These are phyloP conservation scores for Dendrolimus kikuchii DNA, from an alignment of 1,140 invertebrate genomes.

Conservation along the genomic window DNA sequence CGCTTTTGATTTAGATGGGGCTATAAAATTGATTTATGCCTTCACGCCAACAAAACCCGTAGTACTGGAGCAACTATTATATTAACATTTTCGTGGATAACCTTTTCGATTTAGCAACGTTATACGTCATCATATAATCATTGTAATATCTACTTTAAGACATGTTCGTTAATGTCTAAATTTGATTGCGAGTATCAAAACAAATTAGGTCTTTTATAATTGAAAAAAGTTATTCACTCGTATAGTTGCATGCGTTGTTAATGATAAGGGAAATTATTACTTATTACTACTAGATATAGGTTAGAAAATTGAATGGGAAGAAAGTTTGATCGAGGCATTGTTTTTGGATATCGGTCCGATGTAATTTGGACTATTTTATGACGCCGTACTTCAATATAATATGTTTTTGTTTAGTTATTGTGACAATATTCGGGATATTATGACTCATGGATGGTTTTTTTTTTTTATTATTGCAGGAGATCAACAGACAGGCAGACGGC, in stretches of 20 bases:
- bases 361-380: conserved; percentile 64
- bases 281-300: conserved; percentile 21
- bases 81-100: conserved; percentile 72
- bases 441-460: too few species aligned
- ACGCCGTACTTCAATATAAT: conserved; percentile 32
- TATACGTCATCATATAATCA: conserved; percentile 25
- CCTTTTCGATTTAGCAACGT: conserved; percentile 52
- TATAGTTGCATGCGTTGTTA: conserved; percentile 47
- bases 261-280: conserved; percentile 27
- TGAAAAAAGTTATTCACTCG: conserved; percentile 61
- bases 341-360: conserved; percentile 54
- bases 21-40: conserved; percentile 74
- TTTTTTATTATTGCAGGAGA: too few species aligned
- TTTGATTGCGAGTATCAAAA: conserved; percentile 5
- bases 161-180: conserved; percentile 10
- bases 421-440: conserved; percentile 5
- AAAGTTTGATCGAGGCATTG: conserved; percentile 39
- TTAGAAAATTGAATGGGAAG: conserved; percentile 20
- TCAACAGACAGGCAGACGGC: too few species aligned
- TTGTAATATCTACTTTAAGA: conserved; percentile 21
- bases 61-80: conserved; percentile 70
- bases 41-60: conserved; percentile 71
- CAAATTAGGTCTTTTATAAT: conserved; percentile 60
- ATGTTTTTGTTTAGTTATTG: conserved; percentile 19
- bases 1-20: conserved; percentile 73